Evolutionary conservation across 2,113 vertebrate species (phyloP), one percentile per base, ranked within the genome.

Genomic region (Equus quagga): DNA sequence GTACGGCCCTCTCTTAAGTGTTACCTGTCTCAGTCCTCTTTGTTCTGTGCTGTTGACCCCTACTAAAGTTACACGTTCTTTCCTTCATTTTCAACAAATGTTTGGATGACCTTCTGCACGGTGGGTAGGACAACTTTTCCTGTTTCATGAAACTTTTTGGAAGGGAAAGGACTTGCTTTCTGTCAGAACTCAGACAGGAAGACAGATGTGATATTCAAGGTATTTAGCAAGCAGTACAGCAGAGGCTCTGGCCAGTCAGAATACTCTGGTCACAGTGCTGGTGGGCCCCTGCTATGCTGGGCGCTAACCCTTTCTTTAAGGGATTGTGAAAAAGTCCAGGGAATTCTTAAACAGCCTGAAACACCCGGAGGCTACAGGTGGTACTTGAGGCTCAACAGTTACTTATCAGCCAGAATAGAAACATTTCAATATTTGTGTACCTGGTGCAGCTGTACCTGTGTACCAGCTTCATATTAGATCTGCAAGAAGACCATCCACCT

Each of bases 141-240:
- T 8, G 14, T 49, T 56, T 44, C 31, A 46, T 92, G 44, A 73
- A 96, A 94, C 4, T 19, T 87, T 79, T 79, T n/a, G 44, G 17
- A 80, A 84, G 8, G 26, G 65, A 69, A 91, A 87, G 15, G 33
- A 70, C 56, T 54, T 21, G 56, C 56, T 84, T 96, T 49, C 58
- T 91, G 21, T 73, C 62, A 91, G 51, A 94, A 89, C 46, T 76
- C n/a, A 65, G 89, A 76, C 36, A 97, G 62, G 56, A 92, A 93
- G 51, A 31, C 31, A 79, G 62, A 64, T 8, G 36, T 80, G 26
- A 21, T 46, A 36, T 76, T 86, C 28, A 85, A 89, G 91, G 85
- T 67, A 82, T 60, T 91, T 78, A 64, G 75, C 44, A 93, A 41
- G 36, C 65, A 70, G 17, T 12, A 54, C 4, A 84, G 26, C 64